Percentiles rank a stretch among this genome's conserved stretches.
phyloP scores from a whole-genome alignment of 2,888 invertebrate genomes.

The Clivina fossor region DNA sequence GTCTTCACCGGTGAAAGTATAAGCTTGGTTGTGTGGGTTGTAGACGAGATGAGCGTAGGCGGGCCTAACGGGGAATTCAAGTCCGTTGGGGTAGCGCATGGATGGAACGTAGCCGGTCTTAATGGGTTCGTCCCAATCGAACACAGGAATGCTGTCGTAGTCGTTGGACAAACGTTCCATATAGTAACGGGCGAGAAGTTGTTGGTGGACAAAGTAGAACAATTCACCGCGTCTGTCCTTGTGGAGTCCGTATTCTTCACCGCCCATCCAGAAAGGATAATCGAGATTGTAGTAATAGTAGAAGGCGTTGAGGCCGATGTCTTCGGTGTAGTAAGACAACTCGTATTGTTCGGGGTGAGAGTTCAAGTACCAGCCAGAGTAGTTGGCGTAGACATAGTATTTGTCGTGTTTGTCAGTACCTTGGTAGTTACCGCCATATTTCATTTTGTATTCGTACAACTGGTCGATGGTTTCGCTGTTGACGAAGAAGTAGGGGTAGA shows the following conservation, averaged over 20 bases:
- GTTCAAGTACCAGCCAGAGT: constrained; percentile 60
- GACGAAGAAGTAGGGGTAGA: constrained; percentile 72
- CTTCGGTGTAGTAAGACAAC: constrained; percentile 72
- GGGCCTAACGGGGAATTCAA: constrained; percentile 65
- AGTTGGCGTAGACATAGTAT: constrained; percentile 65
- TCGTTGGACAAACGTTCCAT: constrained; percentile 73
- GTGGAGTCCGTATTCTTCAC: constrained; percentile 55
- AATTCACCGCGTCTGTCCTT: constrained; percentile 66
- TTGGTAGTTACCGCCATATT: constrained; percentile 51
- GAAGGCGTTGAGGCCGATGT: constrained; percentile 66
- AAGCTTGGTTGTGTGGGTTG: constrained; percentile 41
- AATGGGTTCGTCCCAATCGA: constrained; percentile 58
- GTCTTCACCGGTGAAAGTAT: constrained; percentile 52
- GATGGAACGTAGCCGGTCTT: constrained; percentile 65
- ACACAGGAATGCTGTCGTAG: constrained; percentile 64
- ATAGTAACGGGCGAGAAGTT: constrained; percentile 71
- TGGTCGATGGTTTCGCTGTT: constrained; percentile 67
- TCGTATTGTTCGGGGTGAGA: constrained; percentile 58
- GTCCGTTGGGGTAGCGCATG: constrained; percentile 64
- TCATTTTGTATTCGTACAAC: constrained; percentile 64
- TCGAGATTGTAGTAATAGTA: constrained; percentile 65
- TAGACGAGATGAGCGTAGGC: constrained; percentile 57
- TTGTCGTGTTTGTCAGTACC: constrained; percentile 46
- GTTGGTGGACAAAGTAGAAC: constrained; percentile 67
- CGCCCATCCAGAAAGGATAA: constrained; percentile 67